Evolutionary conservation across 2,797 vertebrate species (phyloP).

Genomic region (Sparus aurata): DNA sequence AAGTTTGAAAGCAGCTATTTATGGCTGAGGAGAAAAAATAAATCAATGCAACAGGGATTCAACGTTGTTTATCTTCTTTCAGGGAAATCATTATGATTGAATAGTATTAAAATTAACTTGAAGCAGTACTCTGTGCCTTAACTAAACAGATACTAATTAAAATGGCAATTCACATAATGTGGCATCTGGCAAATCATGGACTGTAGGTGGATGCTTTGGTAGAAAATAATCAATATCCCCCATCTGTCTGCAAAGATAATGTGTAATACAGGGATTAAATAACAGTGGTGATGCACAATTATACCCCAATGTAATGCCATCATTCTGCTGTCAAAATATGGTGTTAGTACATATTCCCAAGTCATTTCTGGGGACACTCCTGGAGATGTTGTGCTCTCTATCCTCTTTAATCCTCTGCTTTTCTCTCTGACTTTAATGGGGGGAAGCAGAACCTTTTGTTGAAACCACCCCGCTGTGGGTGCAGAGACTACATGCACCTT

Average conservation of each 20-base stretch:
- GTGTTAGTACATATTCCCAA: not conserved
- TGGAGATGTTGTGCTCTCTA: not conserved
- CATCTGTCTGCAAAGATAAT: slow-evolving; percentile 52
- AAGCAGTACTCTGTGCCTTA: slow-evolving; percentile 14
- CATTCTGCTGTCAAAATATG: slow-evolving; percentile 17
- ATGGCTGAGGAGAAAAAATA: slow-evolving; percentile 2
- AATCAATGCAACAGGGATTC: slow-evolving; percentile 22
- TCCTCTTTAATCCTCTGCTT: not conserved
- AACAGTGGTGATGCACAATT: not conserved
- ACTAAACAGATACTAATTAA: slow-evolving; percentile 40
- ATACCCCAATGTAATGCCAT: not conserved
- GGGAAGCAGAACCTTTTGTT: not conserved
- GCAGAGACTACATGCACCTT: not conserved
- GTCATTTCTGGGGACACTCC: not conserved
- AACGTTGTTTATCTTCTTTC: slow-evolving; percentile 34
- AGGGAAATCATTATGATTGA: slow-evolving; percentile 38
- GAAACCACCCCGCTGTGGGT: not conserved
- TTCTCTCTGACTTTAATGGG: not conserved
- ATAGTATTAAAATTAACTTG: slow-evolving; percentile 45
- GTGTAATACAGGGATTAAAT: slow-evolving; percentile 38
- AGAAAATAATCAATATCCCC: slow-evolving; percentile 30
- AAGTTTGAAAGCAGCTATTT: slow-evolving; percentile 38
- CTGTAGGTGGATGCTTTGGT: slow-evolving; percentile 1
- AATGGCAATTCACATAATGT: slow-evolving; percentile 31
- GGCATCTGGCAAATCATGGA: slow-evolving; percentile 27